Percentiles rank a stretch among this genome's conserved stretches.
These are phyloP conservation scores for Delphinus delphis DNA, from an alignment of 2,113 vertebrate species.

Conservation along the genomic window DNA sequence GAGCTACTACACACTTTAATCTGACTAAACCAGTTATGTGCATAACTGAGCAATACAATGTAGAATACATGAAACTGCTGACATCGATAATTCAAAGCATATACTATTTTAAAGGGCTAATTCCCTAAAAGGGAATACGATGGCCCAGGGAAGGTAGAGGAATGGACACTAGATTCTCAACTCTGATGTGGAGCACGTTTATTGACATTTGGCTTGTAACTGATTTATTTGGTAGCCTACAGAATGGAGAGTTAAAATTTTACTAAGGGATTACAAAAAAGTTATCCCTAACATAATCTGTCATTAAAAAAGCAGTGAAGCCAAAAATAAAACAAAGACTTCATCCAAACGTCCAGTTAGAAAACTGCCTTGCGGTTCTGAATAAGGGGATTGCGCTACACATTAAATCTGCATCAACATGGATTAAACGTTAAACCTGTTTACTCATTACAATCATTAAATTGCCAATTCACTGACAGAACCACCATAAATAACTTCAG, in stretches of 20 bases:
- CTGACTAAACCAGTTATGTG: neutral
- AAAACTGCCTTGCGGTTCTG: neutral
- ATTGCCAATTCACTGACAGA: neutral
- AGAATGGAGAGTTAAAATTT: constrained; percentile 15
- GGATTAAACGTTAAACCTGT: neutral
- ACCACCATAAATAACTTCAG: neutral
- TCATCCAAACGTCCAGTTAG: neutral
- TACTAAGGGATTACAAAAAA: neutral
- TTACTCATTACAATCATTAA: neutral
- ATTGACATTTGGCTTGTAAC: neutral
- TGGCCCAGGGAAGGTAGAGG: neutral
- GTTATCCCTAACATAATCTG: neutral
- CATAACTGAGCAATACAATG: neutral
- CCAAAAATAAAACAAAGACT: constrained; percentile 31
- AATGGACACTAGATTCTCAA: neutral
- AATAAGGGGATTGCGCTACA: neutral
- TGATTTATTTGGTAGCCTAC: neutral
- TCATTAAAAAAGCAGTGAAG: neutral
- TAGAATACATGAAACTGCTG: neutral
- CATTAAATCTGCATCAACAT: neutral
- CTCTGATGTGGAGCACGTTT: neutral
- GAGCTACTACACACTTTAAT: neutral
- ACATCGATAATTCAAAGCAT: neutral
- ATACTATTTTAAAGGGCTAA: neutral
- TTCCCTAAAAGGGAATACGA: neutral